A percentile compares a stretch with the other conserved stretches of the same genome.
These are phyloP conservation scores for Cyprinodon variegatus DNA, from an alignment of 2,113 vertebrate genomes.

Conservation along the genomic window DNA sequence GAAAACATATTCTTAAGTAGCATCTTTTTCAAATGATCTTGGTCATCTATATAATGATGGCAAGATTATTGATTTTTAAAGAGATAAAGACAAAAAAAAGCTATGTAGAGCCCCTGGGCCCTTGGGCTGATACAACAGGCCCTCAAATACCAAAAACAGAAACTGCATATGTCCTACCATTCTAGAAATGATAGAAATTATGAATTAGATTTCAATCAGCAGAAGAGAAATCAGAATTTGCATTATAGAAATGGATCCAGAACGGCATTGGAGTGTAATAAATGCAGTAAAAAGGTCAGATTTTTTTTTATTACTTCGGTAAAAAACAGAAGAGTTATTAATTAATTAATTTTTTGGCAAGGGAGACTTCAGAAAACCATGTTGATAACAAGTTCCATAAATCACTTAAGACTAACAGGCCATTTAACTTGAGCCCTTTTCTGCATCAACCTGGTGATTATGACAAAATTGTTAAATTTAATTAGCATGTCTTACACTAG, in stretches of 20 bases:
- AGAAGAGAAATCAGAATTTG: no score
- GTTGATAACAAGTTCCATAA: neutral
- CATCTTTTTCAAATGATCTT: neutral
- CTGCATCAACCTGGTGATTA: neutral
- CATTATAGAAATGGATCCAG: no score
- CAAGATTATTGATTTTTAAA: neutral
- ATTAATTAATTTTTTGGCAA: neutral
- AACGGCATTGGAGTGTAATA: neutral
- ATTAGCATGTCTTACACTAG: constrained; percentile 14
- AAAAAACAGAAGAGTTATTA: neutral
- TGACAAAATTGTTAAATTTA: neutral
- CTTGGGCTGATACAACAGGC: neutral
- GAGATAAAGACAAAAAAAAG: neutral
- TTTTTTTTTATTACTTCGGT: neutral
- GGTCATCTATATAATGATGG: no score
- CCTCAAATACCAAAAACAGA: neutral
- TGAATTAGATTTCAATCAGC: no score
- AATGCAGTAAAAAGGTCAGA: neutral
- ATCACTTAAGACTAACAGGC: constrained; percentile 23
- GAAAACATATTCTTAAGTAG: neutral
- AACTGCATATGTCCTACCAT: neutral
- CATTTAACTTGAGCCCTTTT: neutral
- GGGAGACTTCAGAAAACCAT: no score
- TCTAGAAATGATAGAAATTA: neutral
- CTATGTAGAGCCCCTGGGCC: neutral